Conservation (phyloP, 2,113 vertebrate species). For the Pycnonotus jocosus region DNA sequence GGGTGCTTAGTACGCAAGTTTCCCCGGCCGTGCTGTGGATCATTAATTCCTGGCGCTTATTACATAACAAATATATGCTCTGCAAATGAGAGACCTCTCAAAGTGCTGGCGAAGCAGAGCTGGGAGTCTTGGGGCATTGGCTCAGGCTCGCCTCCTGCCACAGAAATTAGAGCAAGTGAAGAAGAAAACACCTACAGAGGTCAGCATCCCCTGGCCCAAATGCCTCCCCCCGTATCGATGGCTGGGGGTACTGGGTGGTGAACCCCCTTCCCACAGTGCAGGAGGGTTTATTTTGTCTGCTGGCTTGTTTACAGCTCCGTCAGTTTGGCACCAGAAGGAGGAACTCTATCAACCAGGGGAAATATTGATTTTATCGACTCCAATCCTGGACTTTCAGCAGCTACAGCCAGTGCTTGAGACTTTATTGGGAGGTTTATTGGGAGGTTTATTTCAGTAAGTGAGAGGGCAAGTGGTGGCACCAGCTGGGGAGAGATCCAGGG, state of each 20-base stretch:
- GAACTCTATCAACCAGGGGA: constrained; percentile 50
- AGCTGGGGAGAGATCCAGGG: not conserved
- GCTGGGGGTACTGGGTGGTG: not conserved
- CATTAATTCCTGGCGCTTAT: constrained; percentile 70
- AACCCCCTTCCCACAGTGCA: not conserved
- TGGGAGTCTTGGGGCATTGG: not conserved
- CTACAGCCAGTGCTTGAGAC: not conserved
- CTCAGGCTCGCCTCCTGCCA: not conserved
- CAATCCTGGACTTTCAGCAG: constrained; percentile 25
- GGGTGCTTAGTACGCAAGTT: constrained; percentile 69
- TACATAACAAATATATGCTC: constrained; percentile 72
- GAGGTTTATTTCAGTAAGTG: constrained; percentile 17
- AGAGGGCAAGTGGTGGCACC: not conserved
- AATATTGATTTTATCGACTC: constrained; percentile 59
- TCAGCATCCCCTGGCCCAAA: not conserved
- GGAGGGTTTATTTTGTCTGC: not conserved
- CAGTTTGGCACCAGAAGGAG: not conserved
- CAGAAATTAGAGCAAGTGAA: not conserved
- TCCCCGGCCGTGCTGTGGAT: constrained; percentile 19
- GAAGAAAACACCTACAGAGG: not conserved
- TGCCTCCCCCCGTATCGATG: rapidly evolving
- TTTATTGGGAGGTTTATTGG: constrained; percentile 43
- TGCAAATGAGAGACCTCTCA: constrained; percentile 54
- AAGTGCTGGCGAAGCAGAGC: not conserved
- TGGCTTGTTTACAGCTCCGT: not conserved